A percentile compares a stretch with the other conserved stretches of the same genome.
Evolutionary conservation across 2,888 invertebrate genomes (phyloP).

Genomic region (Saturnia japonica): DNA sequence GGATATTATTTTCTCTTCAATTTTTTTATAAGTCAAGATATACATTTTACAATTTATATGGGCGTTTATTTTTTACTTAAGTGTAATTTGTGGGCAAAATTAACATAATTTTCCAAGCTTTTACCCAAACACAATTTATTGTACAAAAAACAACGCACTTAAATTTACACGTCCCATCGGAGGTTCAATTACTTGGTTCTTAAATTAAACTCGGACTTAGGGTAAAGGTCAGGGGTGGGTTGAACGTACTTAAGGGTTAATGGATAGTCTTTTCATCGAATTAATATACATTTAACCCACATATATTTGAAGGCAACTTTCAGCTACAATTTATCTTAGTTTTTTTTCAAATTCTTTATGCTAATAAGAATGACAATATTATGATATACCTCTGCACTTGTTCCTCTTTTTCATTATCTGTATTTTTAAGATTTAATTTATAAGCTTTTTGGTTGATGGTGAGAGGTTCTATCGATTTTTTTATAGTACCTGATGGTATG

Average conservation of each 20-base stretch:
- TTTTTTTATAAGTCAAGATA: neutral
- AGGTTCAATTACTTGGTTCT: constrained; percentile 4
- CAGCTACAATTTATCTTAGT: neutral
- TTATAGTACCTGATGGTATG: too few species aligned
- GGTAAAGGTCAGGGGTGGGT: constrained; percentile 7
- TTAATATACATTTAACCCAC: neutral
- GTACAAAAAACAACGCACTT: neutral
- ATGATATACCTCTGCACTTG: too few species aligned
- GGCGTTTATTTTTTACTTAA: neutral
- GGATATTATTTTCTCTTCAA: too few species aligned
- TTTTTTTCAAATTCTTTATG: neutral
- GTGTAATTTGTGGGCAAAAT: neutral
- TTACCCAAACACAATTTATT: constrained; percentile 1
- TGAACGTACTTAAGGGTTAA: constrained; percentile 1
- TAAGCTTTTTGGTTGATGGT: too few species aligned
- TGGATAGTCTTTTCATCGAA: neutral
- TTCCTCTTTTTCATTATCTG: too few species aligned
- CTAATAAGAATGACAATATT: too few species aligned
- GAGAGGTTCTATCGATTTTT: too few species aligned
- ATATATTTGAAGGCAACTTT: neutral
- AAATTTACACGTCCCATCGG: neutral
- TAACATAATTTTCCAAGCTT: neutral
- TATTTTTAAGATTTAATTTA: too few species aligned
- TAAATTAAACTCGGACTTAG: neutral
- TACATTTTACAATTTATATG: neutral